Evolutionary conservation across 2,888 invertebrate genomes (phyloP).

Genomic region (Rhyacophila evoluta): DNA sequence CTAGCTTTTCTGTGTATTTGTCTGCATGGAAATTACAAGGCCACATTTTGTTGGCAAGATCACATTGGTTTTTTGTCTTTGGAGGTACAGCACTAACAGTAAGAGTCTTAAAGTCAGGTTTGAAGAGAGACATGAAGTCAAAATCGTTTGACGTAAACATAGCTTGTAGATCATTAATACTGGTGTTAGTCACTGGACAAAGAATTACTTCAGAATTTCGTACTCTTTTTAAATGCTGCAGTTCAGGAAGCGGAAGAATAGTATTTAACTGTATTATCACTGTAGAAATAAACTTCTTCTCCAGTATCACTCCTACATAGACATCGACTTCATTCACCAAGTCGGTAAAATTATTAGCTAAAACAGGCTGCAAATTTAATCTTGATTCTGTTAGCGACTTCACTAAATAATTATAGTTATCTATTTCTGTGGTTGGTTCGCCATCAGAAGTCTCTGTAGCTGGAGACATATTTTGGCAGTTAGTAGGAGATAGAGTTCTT

Average conservation of each 20-base stretch:
- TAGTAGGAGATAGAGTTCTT: not conserved
- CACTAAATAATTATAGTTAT: not conserved
- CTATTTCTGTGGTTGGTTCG: not conserved
- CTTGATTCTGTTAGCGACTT: conserved; percentile 52
- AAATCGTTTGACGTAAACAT: conserved; percentile 64
- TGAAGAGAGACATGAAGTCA: conserved; percentile 65
- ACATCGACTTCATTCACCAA: conserved; percentile 69
- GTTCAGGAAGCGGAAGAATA: conserved; percentile 70
- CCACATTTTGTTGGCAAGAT: conserved; percentile 75
- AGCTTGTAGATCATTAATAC: conserved; percentile 60
- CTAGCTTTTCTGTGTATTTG: conserved; percentile 76
- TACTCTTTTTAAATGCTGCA: conserved; percentile 82
- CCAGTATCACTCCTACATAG: conserved; percentile 72
- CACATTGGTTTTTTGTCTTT: conserved; percentile 76
- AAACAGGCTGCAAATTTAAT: conserved; percentile 65
- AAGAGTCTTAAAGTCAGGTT: conserved; percentile 67
- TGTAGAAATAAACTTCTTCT: conserved; percentile 73
- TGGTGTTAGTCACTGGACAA: conserved; percentile 60
- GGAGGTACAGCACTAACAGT: conserved; percentile 75
- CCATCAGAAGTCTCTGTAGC: not conserved
- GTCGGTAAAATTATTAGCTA: conserved; percentile 69
- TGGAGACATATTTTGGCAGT: not conserved
- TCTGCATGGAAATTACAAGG: conserved; percentile 89
- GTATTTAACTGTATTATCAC: conserved; percentile 72
- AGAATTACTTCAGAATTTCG: conserved; percentile 72